phyloP scores from a whole-genome alignment of 2,113 vertebrate genomes.

The Gobiocypris rarus region DNA sequence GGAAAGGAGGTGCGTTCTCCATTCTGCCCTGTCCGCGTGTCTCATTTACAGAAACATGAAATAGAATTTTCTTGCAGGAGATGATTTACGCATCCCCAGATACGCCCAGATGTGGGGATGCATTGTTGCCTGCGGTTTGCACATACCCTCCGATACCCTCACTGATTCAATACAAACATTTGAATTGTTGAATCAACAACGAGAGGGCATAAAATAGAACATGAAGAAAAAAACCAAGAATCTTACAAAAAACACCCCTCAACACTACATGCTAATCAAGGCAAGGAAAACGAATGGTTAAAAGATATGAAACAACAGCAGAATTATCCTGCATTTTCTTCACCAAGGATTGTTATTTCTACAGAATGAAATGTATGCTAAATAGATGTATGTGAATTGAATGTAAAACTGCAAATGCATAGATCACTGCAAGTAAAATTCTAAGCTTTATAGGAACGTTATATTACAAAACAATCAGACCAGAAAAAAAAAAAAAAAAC shows the following conservation, averaged over 20 bases:
- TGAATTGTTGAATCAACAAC: neutral
- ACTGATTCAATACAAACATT: neutral
- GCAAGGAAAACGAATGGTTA: neutral
- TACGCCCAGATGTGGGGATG: conserved; percentile 33
- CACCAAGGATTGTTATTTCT: neutral
- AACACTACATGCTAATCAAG: neutral
- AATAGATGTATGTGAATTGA: neutral
- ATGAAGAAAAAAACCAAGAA: neutral
- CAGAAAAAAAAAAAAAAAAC: neutral
- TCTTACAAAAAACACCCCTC: no score
- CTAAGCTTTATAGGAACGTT: neutral
- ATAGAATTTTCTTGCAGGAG: conserved; percentile 31
- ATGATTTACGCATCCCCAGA: conserved; percentile 18
- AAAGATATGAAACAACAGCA: neutral
- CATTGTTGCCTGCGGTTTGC: neutral
- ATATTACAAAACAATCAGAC: neutral
- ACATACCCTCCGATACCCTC: neutral
- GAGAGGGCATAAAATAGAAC: conserved; percentile 7
- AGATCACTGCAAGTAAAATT: neutral
- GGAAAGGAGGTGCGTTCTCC: neutral
- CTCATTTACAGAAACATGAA: conserved; percentile 46
- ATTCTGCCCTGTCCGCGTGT: neutral
- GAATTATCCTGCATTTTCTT: neutral
- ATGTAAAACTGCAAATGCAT: neutral
- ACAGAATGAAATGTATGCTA: neutral